Conservation (phyloP, 1,140 invertebrate genomes). For the Scaptodrosophila lebanonensis region DNA sequence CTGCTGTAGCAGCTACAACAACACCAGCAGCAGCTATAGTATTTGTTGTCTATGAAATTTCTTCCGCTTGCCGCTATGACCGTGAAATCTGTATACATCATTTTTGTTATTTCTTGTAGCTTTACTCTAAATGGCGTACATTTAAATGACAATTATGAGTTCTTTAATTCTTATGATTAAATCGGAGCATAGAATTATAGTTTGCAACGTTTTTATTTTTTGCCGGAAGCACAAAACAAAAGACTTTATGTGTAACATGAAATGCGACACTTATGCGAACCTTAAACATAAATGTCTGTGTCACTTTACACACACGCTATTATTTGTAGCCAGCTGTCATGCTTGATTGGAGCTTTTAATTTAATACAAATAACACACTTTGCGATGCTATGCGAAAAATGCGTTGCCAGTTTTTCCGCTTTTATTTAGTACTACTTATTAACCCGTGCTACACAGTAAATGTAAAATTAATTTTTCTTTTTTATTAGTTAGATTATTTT, state of each 20-base stretch:
- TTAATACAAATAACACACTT: slow-evolving; percentile 69
- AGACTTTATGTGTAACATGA: slow-evolving; percentile 35
- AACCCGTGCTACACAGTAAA: slow-evolving; percentile 9
- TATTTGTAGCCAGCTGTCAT: background rate
- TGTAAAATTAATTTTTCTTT: no score
- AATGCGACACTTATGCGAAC: slow-evolving; percentile 29
- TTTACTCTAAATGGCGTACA: slow-evolving; percentile 20
- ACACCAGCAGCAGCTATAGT: slow-evolving; percentile 22
- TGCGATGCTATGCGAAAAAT: slow-evolving; percentile 59
- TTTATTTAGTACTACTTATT: slow-evolving; percentile 33
- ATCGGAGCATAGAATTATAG: slow-evolving; percentile 58
- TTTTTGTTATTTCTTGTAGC: slow-evolving; percentile 27
- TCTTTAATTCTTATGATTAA: slow-evolving; percentile 48
- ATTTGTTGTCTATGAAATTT: slow-evolving; percentile 43
- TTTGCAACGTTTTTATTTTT: slow-evolving; percentile 37
- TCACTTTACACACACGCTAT: slow-evolving; percentile 31
- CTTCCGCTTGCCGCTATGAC: slow-evolving; percentile 62
- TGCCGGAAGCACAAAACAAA: slow-evolving; percentile 46
- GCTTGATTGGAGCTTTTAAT: slow-evolving; percentile 46
- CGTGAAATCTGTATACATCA: slow-evolving; percentile 55
- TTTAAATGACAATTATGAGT: slow-evolving; percentile 66
- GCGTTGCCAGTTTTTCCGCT: slow-evolving; percentile 35
- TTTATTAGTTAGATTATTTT: no score
- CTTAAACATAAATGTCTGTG: slow-evolving; percentile 35
- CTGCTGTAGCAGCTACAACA: slow-evolving; percentile 3